Evolutionary conservation across 2,888 invertebrate genomes (phyloP), one percentile per base, ranked within the genome.

Genomic region (Agrotis exclamationis): DNA sequence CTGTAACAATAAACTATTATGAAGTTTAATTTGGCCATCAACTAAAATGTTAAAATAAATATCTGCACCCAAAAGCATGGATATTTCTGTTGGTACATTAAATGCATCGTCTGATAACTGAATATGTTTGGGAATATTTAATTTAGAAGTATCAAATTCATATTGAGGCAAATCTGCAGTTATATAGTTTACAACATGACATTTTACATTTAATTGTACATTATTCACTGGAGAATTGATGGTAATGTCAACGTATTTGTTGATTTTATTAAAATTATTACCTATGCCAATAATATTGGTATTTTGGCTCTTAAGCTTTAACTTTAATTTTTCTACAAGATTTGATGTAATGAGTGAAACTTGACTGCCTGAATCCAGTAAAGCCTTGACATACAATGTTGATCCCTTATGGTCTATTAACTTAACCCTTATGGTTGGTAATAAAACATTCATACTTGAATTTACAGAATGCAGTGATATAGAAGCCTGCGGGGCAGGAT

Each of bases 41-140:
- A 56, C n/a, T 28, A 56, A 33, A 56, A 56, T 56, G n/a, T 56
- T 56, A n/a, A 56, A 56, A 33, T 56, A 56, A 28, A 28, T 28
- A 28, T 28, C 28, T 28, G 28, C 20, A 51, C 51, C 51, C 14
- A 51, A 22, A 51, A 51, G 28, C 51, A 51, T 51, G 3, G 20
- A 22, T 51, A 51, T 22, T 51, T 51, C 51, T 22, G 22, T 22
- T 51, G 51, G 51, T 51, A 51, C 51, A 22, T 51, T 51, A 51
- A 51, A 51, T 22, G 20, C 4, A 22, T 51, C 22, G 14, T 51
- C 51, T 20, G 51, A 51, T 22, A 51, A 51, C 13, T 51, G 20
- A 20, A 22, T 51, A 2, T 51, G 11, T 14, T 51, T 51, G 13
- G 51, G 51, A 22, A 51, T 51, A 14, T 51, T 11, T 51, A 51